Base-by-base conservation (phyloP, 2,113 vertebrate species). In the Entosphenus tridentatus region DNA sequence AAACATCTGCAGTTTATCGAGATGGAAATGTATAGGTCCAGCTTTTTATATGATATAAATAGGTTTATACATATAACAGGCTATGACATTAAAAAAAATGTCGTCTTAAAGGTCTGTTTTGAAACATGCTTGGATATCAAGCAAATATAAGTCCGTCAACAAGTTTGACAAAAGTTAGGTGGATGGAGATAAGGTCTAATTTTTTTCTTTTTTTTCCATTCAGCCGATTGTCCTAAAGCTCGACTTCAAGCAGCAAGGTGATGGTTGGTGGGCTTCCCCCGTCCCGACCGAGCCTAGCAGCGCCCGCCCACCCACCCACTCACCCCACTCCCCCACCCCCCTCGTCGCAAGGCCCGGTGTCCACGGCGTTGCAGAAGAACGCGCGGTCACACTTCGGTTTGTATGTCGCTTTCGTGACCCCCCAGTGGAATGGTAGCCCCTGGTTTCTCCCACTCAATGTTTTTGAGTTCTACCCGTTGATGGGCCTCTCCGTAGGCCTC, bases 381-480 rank as follows among this genome's bases (percentile, higher is more conserved):
- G 62, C n/a, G 21, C 62, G n/a, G n/a, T 65, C 62, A 65, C 62
- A 65, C 62, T 65, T 65, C 62, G 9, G 62, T 65, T 65, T 65
- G 62, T 65, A 65, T 65, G 62, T 65, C 62, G 21, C 62, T 65
- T n/a, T 65, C 62, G 21, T 65, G n/a, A 21, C 62, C 62, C n/a
- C 10, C 21, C 62, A 65, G 62, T 65, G 62, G 62, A 21, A 65
- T 65, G 62, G 62, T 16, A 11, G 62, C 9, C n/a, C 62, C 21
- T n/a, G 62, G 62, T n/a, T 65, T 65, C 21, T 65, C 62, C 62
- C 62, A 65, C 62, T 65, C 62, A 65, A 65, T 65, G 62, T 21
- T 21, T 16, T n/a, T n/a, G 21, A 65, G 62, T 65, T 65, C 62
- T 11, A 21, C 21, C 62, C 21, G 62, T 65, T n/a, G 21, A 21